Evolutionary conservation across 2,113 vertebrate genomes (phyloP).

Genomic region (Nymphicus hollandicus): DNA sequence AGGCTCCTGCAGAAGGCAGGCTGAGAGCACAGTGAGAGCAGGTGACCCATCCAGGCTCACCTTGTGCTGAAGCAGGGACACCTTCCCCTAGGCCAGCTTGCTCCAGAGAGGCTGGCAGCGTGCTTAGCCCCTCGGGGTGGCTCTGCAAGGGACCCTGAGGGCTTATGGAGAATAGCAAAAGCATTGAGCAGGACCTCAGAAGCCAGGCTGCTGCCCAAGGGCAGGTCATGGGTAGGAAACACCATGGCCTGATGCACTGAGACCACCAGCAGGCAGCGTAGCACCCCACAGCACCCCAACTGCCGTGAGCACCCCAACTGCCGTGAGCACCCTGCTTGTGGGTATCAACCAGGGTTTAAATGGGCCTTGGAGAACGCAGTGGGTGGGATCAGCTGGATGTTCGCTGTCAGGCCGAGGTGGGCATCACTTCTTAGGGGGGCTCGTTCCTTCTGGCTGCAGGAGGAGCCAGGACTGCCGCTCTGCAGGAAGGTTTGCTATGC

Average conservation of each 20-base stretch:
- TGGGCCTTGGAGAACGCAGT: accelerated
- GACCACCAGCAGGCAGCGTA: not conserved
- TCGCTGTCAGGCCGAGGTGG: not conserved
- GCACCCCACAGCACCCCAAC: not conserved
- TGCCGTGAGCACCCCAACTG: not conserved
- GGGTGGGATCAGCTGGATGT: not conserved
- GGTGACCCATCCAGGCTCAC: accelerated
- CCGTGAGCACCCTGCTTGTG: not conserved
- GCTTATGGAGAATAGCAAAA: not conserved
- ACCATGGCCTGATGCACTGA: not conserved
- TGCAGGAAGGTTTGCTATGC: constrained; percentile 73
- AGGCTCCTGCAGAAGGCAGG: not conserved
- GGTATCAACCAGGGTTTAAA: not conserved
- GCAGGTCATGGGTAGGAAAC: not conserved
- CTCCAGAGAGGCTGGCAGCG: not conserved
- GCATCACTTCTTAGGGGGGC: not conserved
- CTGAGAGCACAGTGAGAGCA: not conserved
- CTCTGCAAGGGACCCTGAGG: not conserved
- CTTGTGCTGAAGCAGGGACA: not conserved
- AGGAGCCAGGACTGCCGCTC: constrained; percentile 34
- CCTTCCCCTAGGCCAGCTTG: not conserved
- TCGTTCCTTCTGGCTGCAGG: not conserved
- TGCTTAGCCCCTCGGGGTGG: not conserved
- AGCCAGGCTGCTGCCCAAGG: not conserved
- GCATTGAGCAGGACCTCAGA: not conserved